Conservation (phyloP, 2,113 vertebrate genomes). For the Seriola dumerili region DNA sequence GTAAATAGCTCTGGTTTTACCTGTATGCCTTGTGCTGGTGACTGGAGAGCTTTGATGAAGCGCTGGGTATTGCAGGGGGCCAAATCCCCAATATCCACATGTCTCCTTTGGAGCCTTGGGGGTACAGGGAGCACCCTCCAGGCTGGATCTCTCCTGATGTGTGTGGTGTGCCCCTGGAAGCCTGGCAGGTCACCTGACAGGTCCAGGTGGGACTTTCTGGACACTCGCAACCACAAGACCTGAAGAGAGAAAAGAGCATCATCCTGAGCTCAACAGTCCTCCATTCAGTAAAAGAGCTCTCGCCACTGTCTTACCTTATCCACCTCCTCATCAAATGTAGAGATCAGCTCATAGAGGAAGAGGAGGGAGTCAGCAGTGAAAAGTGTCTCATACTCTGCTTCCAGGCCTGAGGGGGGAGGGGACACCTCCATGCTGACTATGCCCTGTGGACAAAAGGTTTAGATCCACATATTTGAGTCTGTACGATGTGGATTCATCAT, state of each 20-base stretch:
- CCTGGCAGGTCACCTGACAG: constrained; percentile 80
- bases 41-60: constrained; percentile 78
- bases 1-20: constrained; percentile 52
- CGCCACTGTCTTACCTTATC: constrained; percentile 77
- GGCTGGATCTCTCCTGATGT: constrained; percentile 73
- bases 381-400: constrained; percentile 77
- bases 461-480: neutral
- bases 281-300: neutral
- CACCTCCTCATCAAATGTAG: constrained; percentile 82
- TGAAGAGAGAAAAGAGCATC: constrained; percentile 32
- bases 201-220: constrained; percentile 82
- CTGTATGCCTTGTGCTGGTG: constrained; percentile 86
- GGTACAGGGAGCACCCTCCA: constrained; percentile 86
- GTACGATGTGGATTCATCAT: neutral
- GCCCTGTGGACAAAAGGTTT: constrained; percentile 49
- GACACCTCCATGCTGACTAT: constrained; percentile 77
- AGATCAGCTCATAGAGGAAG: constrained; percentile 83
- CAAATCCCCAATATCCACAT: constrained; percentile 85
- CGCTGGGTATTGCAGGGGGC: constrained; percentile 82
- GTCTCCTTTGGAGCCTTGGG: constrained; percentile 80
- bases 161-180: constrained; percentile 76
- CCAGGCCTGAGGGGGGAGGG: constrained; percentile 77
- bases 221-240: constrained; percentile 79
- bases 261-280: neutral
- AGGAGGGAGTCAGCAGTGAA: constrained; percentile 78